phyloP scores from a whole-genome alignment of 1,140 invertebrate species.

The Anoplophora glabripennis region DNA sequence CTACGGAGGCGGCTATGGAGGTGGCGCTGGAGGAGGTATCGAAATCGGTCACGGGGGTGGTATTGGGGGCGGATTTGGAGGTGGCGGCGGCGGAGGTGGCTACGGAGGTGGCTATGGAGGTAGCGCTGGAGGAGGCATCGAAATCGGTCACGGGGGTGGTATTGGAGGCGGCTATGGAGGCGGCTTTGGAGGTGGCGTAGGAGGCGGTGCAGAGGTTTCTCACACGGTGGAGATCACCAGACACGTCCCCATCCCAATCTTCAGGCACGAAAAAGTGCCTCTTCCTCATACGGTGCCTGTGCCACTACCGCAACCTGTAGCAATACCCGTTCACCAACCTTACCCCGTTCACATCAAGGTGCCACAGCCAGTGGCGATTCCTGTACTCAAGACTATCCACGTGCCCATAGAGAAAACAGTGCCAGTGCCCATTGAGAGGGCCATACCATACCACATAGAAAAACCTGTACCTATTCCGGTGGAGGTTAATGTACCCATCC shows the following conservation, averaged over 20 bases:
- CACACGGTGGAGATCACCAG: constrained; percentile 68
- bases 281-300: constrained; percentile 65
- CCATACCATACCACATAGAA: constrained; percentile 69
- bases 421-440: constrained; percentile 69
- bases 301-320: constrained; percentile 66
- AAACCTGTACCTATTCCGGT: constrained; percentile 69
- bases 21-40: too few relatives aligned
- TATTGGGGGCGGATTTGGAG: too few relatives aligned
- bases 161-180: constrained; percentile 16
- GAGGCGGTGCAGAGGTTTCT: constrained; percentile 49
- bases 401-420: constrained; percentile 70
- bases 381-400: constrained; percentile 68
- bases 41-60: too few relatives aligned
- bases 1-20: too few relatives aligned
- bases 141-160: too few relatives aligned
- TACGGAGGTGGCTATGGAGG: too few relatives aligned
- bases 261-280: constrained; percentile 66
- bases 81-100: too few relatives aligned
- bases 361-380: constrained; percentile 66
- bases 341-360: constrained; percentile 73
- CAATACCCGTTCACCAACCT: constrained; percentile 67
- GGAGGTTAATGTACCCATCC: constrained; percentile 70
- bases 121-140: too few relatives aligned
- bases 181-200: constrained; percentile 37
- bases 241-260: constrained; percentile 64